Conservation (phyloP, 2,888 invertebrate genomes). For the Griposia aprilina region DNA sequence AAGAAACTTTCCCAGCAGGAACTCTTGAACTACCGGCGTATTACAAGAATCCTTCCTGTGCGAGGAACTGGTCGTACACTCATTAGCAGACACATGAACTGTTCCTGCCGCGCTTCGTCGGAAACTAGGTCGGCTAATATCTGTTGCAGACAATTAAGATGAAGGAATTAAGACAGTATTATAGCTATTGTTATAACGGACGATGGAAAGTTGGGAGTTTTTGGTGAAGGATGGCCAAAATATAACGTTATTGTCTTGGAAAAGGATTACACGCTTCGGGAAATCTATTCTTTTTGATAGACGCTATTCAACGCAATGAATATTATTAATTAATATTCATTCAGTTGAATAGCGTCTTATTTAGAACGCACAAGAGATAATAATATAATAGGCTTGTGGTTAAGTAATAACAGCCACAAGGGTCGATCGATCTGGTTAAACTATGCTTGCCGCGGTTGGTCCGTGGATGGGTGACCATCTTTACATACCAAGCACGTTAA, state of each 20-base stretch:
- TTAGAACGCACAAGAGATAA: background rate
- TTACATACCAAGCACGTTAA: no score
- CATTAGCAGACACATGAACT: slow-evolving; percentile 41
- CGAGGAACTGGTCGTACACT: slow-evolving; percentile 16
- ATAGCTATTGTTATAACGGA: slow-evolving; percentile 10
- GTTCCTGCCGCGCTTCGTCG: slow-evolving; percentile 10
- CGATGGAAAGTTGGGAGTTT: slow-evolving; percentile 3
- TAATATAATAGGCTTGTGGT: background rate
- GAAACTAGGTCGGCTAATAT: slow-evolving; percentile 49
- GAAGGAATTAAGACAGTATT: slow-evolving; percentile 11
- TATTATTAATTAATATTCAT: background rate
- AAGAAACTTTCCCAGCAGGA: slow-evolving; percentile 26
- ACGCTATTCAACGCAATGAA: no score
- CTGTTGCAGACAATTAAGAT: slow-evolving; percentile 36
- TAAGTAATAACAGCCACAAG: no score
- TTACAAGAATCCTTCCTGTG: slow-evolving; percentile 13
- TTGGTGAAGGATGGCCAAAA: slow-evolving; percentile 2
- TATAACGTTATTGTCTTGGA: background rate
- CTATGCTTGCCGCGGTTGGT: no score
- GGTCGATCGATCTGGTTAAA: no score
- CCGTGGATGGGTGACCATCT: no score
- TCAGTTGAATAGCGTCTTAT: background rate
- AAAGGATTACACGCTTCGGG: background rate
- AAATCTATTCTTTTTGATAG: background rate
- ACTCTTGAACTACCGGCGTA: background rate